Evolutionary conservation across 2,797 vertebrate species (phyloP), one percentile per base, ranked within the genome.

Genomic region (Numenius phaeopus): DNA sequence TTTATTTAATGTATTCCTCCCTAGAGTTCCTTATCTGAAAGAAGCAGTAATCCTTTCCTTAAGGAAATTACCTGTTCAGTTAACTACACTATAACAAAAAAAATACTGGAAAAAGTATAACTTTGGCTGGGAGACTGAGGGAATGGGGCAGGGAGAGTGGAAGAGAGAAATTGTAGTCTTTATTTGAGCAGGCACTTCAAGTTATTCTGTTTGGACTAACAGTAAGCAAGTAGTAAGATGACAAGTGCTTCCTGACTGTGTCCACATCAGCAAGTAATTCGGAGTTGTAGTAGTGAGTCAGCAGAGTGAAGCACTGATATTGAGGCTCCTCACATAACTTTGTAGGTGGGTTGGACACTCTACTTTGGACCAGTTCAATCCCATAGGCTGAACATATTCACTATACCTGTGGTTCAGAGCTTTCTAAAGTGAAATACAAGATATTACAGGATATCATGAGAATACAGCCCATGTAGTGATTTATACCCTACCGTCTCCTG

Each of bases 61-160:
- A 94, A 94, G 47, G 76, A 82, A 95, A 85, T 91, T 96, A 96
- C 52, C 75, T 70, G n/a, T 40, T 86, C 64, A 81, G 37, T 72
- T 49, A 93, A 92, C 34, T 85, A 91, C 7, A 69, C 18, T 66
- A 14, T 40, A 94, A 92, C 52, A 91, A 95, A 95, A 95, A 10
- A 90, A 77, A 26, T 11, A 46, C 21, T 42, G 77, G 30, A 59
- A 83, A 95, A 96, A 39, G 14, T 7, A 3, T 64, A n/a, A 49
- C 30, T 87, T 94, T 94, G 39, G 39, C 23, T 82, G n/a, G 29
- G 30, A 52, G 7, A 55, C 24, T 2, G n/a, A 9, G 4, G 9
- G 16, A 80, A 73, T 16, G 14, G n/a, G 13, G 24, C 14, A 57
- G 6, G 6, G 18, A 76, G 2, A 2, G 1, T 21, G 18, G 20